A percentile compares a stretch with the other conserved stretches of the same genome.
phyloP scores from a whole-genome alignment of 2,113 vertebrate species.

The Maccullochella peelii region DNA sequence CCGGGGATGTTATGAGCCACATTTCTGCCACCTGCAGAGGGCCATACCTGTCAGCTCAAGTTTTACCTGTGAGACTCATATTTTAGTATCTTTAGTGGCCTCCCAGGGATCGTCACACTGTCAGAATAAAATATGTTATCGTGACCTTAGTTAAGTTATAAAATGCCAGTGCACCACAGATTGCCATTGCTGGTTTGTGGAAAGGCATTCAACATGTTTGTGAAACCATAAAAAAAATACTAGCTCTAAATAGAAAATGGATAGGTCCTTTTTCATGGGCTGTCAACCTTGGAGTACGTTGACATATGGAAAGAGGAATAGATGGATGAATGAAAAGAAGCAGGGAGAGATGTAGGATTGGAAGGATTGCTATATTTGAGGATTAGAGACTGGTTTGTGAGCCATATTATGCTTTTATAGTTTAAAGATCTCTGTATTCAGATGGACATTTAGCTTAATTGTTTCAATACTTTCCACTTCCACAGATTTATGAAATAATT shows the following conservation, averaged over 20 bases:
- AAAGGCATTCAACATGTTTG: slow-evolving; percentile 19
- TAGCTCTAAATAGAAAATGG: slow-evolving; percentile 39
- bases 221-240: slow-evolving; percentile 15
- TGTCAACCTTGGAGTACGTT: slow-evolving; percentile 38
- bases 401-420: background rate
- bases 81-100: slow-evolving; percentile 30
- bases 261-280: slow-evolving; percentile 40
- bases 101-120: slow-evolving; percentile 18
- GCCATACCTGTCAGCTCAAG: slow-evolving; percentile 12
- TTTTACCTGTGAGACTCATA: slow-evolving; percentile 22
- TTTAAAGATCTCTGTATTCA: slow-evolving; percentile 10
- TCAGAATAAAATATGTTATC: slow-evolving; percentile 34
- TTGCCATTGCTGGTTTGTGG: slow-evolving; percentile 1
- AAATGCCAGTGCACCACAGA: slow-evolving; percentile 6
- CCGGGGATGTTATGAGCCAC: background rate
- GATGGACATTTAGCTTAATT: background rate
- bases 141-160: slow-evolving; percentile 31
- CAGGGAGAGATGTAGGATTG: background rate
- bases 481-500: background rate
- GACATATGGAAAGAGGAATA: slow-evolving; percentile 4
- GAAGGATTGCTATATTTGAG: background rate
- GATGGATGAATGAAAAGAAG: slow-evolving; percentile 24
- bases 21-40: slow-evolving; percentile 6
- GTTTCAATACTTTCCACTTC: no score
- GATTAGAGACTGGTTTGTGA: background rate